These are phyloP conservation scores for Nesidiocoris tenuis DNA, from an alignment of 2,888 invertebrate genomes.

Conservation along the genomic window DNA sequence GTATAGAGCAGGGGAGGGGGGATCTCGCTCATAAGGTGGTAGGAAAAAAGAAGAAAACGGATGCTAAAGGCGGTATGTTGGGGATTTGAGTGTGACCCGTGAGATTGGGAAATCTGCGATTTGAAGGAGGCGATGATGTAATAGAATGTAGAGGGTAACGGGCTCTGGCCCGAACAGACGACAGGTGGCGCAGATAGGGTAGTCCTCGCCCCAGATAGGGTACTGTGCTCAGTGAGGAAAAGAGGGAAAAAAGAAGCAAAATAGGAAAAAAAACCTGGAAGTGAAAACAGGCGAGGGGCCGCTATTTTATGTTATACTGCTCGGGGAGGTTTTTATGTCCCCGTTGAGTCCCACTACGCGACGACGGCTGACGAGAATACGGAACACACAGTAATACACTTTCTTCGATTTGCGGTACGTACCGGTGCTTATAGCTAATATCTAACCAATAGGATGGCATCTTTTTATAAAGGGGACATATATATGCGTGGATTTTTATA, in stretches of 20 bases:
- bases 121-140: constrained; percentile 34
- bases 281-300: constrained; percentile 3
- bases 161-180: constrained; percentile 11
- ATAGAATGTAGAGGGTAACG: constrained; percentile 37
- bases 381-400: background rate
- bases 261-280: background rate
- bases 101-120: constrained; percentile 33
- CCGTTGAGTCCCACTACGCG: constrained; percentile 3
- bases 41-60: background rate
- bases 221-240: background rate
- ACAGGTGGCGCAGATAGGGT: constrained; percentile 22
- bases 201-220: constrained; percentile 3
- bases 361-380: background rate
- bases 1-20: too few relatives aligned
- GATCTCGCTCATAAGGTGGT: background rate
- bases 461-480: background rate
- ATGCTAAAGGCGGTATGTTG: background rate
- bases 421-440: constrained; percentile 6
- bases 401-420: background rate
- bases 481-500: constrained; percentile 19
- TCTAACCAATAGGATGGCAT: constrained; percentile 24
- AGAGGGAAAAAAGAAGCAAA: background rate
- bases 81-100: constrained; percentile 6
- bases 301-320: constrained; percentile 29
- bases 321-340: constrained; percentile 23